A percentile compares a stretch with the other conserved stretches of the same genome.
These are phyloP conservation scores for Agrilus mali DNA, from an alignment of 2,888 invertebrate genomes.

Conservation along the genomic window DNA sequence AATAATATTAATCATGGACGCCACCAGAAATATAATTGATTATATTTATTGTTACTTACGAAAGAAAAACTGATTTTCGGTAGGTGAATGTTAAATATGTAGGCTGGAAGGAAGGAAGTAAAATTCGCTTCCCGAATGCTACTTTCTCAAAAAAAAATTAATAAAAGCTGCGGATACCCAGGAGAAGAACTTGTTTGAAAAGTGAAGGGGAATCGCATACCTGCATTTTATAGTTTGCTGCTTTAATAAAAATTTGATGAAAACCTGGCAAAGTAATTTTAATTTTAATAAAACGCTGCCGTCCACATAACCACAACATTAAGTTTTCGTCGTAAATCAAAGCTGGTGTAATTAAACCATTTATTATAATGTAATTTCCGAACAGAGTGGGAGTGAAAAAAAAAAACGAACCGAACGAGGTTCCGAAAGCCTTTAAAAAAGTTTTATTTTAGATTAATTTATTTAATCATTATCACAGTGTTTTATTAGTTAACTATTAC, in stretches of 20 bases:
- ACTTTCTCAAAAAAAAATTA: neutral
- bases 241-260: constrained; percentile 12
- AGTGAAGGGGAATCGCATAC: neutral
- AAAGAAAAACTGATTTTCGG: too few species aligned
- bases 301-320: constrained; percentile 10
- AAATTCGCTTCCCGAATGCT: too few species aligned
- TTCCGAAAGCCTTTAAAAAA: too few species aligned
- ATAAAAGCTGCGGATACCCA: neutral
- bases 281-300: constrained; percentile 14
- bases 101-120: constrained; percentile 1
- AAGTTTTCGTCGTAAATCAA: constrained; percentile 11
- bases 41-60: too few species aligned
- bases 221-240: constrained; percentile 8
- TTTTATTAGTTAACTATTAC: too few species aligned
- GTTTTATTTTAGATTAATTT: too few species aligned
- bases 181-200: too few species aligned
- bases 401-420: too few species aligned
- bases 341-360: constrained; percentile 12
- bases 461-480: too few species aligned
- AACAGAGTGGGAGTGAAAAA: neutral
- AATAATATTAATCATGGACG: too few species aligned
- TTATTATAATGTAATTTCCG: constrained; percentile 10
- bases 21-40: too few species aligned
- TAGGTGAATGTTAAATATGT: too few species aligned
- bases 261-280: constrained; percentile 9